Base-by-base conservation (phyloP, 1,140 invertebrate genomes). In the Procambarus clarkii region DNA sequence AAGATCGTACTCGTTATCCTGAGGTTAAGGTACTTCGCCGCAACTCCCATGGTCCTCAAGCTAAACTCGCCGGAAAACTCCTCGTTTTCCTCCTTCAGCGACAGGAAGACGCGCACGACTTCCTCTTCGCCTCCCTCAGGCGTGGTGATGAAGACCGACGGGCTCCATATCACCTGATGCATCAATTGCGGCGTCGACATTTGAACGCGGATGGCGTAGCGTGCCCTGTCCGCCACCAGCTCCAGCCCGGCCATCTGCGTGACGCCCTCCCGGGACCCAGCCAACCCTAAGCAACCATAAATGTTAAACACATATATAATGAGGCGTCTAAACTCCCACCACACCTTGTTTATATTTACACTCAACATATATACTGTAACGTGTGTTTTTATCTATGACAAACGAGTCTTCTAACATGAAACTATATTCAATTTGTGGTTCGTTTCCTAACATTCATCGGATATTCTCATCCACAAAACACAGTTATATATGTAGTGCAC, bases 51-150 rank as follows among this genome's bases (percentile, higher is more conserved):
- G 21, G 89, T 91, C 11, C 60, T 78, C 2, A 91, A 85, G 34
- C 24, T 84, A 54, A 91, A 71, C 21, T 91, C 82, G 3, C 82
- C 24, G 11, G 21, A 45, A 44, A 79, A 24, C 0, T 44, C 60
- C 3, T 91, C 54, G 1, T 44, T 15, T 5, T 80, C 74, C 9
- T 91, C 89, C 50, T 85, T 80, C 46, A 64, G 11, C 2, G 82
- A 84, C 3, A 79, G 34, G 21, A 80, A 84, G 8, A 34, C 50
- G 44, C 83, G 48, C 8, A 91, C 13, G 2, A 86, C 83, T 77
- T 91, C 89, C 34, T 79, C 50, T 54, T 91, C 89, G 74, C 89
- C 89, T 76, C 48, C 34, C 13, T 77, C 89, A 3, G 89, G 89
- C 9, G 83, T 79, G 18, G 76, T 85, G 18, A 91, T 18, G 76